These are phyloP conservation scores for Eupithecia abbreviata DNA, from an alignment of 2,888 invertebrate genomes.

Conservation along the genomic window DNA sequence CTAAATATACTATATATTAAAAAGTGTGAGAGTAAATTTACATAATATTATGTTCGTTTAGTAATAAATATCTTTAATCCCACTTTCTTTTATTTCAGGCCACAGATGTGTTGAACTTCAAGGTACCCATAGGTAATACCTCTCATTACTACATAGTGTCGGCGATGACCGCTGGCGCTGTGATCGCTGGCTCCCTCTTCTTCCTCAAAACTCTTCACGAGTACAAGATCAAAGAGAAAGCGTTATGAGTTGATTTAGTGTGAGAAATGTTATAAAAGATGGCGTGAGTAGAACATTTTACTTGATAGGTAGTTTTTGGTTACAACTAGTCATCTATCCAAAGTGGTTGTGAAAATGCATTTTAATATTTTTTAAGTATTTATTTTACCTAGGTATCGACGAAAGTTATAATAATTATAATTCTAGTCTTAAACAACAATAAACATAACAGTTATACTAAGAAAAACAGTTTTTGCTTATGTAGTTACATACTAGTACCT, in stretches of 20 bases:
- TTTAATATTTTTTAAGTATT: not conserved
- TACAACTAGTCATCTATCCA: not conserved
- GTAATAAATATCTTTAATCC: not conserved
- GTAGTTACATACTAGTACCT: too few species aligned
- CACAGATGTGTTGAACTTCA: conserved; percentile 56
- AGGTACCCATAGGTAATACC: conserved; percentile 67
- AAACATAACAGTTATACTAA: not conserved
- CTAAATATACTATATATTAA: too few species aligned
- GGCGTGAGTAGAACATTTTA: not conserved
- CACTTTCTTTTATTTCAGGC: conserved; percentile 57
- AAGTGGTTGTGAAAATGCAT: conserved; percentile 4
- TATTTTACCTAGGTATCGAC: not conserved
- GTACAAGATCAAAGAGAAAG: conserved; percentile 35
- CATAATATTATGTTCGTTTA: too few species aligned
- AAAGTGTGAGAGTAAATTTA: too few species aligned
- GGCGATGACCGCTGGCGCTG: conserved; percentile 49
- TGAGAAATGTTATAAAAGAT: not conserved
- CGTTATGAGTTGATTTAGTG: conserved; percentile 5
- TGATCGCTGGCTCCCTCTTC: conserved; percentile 56
- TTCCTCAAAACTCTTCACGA: conserved; percentile 50
- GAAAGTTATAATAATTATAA: not conserved
- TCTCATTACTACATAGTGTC: conserved; percentile 62
- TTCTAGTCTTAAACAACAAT: not conserved
- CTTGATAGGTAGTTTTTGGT: not conserved
- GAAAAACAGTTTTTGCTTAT: not conserved